A percentile compares a stretch with the other conserved stretches of the same genome.
phyloP scores from a whole-genome alignment of 2,888 invertebrate genomes.

The Autographa pulchrina region DNA sequence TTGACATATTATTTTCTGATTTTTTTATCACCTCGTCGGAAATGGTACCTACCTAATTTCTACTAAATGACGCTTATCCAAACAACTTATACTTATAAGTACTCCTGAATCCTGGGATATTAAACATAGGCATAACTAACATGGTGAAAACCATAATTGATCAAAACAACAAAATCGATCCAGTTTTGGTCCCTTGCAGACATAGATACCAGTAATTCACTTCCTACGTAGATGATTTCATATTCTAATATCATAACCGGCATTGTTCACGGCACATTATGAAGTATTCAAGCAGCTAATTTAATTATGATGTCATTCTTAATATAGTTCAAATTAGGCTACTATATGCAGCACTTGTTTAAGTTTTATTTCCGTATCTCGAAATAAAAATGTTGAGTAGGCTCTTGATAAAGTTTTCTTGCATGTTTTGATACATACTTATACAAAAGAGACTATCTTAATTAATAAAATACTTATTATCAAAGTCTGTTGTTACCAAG shows the following conservation, averaged over 20 bases:
- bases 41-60: too few species aligned
- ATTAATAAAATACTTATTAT: too few species aligned
- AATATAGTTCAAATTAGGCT: constrained; percentile 22
- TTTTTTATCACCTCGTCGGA: too few species aligned
- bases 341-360: constrained; percentile 12
- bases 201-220: constrained; percentile 26
- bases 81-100: too few species aligned
- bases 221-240: constrained; percentile 55
- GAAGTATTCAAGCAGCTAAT: constrained; percentile 44
- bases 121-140: too few species aligned
- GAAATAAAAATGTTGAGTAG: background rate
- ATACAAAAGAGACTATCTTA: too few species aligned
- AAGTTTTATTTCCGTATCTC: background rate
- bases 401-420: too few species aligned
- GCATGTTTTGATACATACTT: too few species aligned
- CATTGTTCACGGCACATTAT: constrained; percentile 35
- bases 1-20: too few species aligned
- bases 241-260: constrained; percentile 43
- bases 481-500: too few species aligned
- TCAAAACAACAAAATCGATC: background rate
- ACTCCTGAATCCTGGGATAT: too few species aligned
- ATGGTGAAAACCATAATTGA: background rate
- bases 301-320: constrained; percentile 53
- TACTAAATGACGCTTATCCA: too few species aligned
- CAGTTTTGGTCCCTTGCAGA: background rate